A percentile compares a stretch with the other conserved stretches of the same genome.
These are phyloP conservation scores for Silurus aristotelis DNA, from an alignment of 2,797 vertebrate genomes.

Conservation along the genomic window DNA sequence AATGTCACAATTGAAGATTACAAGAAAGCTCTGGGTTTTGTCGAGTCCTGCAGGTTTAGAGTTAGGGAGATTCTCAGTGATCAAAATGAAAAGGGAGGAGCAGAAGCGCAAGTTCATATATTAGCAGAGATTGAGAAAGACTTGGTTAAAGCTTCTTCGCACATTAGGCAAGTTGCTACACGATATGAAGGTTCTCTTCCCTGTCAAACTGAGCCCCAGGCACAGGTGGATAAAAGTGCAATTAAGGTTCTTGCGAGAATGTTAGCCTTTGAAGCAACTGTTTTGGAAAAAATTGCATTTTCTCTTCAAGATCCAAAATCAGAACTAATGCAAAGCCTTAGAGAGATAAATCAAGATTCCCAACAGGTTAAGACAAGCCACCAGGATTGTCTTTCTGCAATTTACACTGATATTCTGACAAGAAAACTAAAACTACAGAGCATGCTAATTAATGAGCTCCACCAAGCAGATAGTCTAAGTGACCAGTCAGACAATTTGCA, in stretches of 20 bases:
- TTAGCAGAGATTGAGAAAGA: constrained; percentile 74
- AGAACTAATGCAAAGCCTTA: constrained; percentile 77
- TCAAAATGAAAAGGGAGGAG: constrained; percentile 59
- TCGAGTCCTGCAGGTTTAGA: constrained; percentile 83
- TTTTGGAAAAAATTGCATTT: constrained; percentile 88
- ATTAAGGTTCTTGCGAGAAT: constrained; percentile 82
- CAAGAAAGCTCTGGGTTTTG: constrained; percentile 78
- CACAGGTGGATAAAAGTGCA: constrained; percentile 69
- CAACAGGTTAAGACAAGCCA: constrained; percentile 72
- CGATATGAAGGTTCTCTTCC: constrained; percentile 55
- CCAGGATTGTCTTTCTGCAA: constrained; percentile 68
- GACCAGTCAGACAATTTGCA: constrained; percentile 46
- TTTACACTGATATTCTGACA: constrained; percentile 81
- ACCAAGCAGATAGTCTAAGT: constrained; percentile 47
- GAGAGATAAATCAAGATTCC: constrained; percentile 78
- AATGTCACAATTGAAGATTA: constrained; percentile 75
- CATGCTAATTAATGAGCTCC: constrained; percentile 78
- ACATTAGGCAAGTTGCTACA: constrained; percentile 68
- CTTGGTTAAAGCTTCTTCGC: constrained; percentile 70
- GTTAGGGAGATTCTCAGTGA: constrained; percentile 75
- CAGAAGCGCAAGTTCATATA: constrained; percentile 65
- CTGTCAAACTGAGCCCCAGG: constrained; percentile 35
- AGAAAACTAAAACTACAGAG: constrained; percentile 87
- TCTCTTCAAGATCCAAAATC: constrained; percentile 81
- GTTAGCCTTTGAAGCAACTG: constrained; percentile 84